Base-by-base conservation (phyloP, 1,140 invertebrate species). In the Phenacoccus solenopsis region DNA sequence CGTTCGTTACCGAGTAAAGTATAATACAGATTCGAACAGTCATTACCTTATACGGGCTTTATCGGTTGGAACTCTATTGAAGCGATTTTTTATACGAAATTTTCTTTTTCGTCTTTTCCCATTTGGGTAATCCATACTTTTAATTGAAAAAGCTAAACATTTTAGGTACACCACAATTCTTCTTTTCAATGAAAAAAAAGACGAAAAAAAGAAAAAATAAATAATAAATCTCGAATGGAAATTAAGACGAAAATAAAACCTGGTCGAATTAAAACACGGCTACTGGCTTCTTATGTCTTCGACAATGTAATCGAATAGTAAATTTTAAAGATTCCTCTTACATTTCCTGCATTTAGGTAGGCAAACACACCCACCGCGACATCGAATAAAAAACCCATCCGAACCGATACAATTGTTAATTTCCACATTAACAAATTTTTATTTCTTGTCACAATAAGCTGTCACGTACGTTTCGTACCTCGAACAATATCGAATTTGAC, bases 21-120 rank as follows among this genome's bases (percentile, higher is more conserved):
- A 49, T 49, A 49, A 49, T 64, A 64, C 59, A 25, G 38, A 49
- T 49, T 49, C 38, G 12, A 64, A 27, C 25, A 64, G 59, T 64
- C 59, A 64, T 64, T 64, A 64, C 59, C 59, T 64, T 64, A 64
- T 25, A 64, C 21, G 22, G 25, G 59, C 59, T 64, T 64, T 64
- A 64, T 64, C 25, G 25, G 59, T 25, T 64, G 59, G 59, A 64
- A 64, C 25, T 64, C 38, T 49, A 49, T 49, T 49, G 38, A 49
- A 49, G 13, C 30, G 38, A 16, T 49, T 49, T 49, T 49, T 16
- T 16, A 5, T 49, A 49, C 38, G 38, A 49, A n/a, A n/a, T n/a
- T 49, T 49, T 49, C 38, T 16, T 49, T 49, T 49, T 49, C 38
- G 38, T 49, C 20, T 16, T 49, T 4, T 4, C 20, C 12, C 20